A percentile compares a stretch with the other conserved stretches of the same genome.
Evolutionary conservation across 2,888 invertebrate species (phyloP).

Genomic region (Tetanocera ferruginea): DNA sequence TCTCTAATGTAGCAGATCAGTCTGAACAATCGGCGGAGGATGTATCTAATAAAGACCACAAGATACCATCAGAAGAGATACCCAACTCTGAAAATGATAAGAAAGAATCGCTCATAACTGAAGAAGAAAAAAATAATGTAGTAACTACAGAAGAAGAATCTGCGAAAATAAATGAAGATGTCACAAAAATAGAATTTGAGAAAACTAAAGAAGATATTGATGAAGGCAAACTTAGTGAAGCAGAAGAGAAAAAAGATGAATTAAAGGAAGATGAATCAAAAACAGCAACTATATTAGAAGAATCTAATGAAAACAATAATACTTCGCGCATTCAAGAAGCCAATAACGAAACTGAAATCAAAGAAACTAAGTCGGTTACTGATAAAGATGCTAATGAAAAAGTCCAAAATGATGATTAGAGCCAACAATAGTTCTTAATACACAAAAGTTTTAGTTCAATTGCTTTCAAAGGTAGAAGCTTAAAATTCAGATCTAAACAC

Average conservation of each 20-base stretch:
- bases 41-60: background rate
- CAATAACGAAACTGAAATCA: conserved; percentile 28
- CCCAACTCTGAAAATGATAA: background rate
- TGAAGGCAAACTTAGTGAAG: conserved; percentile 36
- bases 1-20: conserved; percentile 13
- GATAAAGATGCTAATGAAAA: conserved; percentile 26
- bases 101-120: conserved; percentile 10
- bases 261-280: conserved; percentile 2
- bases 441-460: background rate
- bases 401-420: background rate
- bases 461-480: background rate
- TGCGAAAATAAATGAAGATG: conserved; percentile 24
- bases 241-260: conserved; percentile 37
- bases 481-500: conserved; percentile 5
- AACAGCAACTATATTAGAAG: background rate
- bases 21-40: background rate
- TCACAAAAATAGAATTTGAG: conserved; percentile 14
- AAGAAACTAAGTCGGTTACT: conserved; percentile 27
- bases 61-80: background rate
- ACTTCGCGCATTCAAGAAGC: background rate
- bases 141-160: conserved; percentile 24
- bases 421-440: background rate
- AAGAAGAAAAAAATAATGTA: conserved; percentile 31
- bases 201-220: conserved; percentile 33
- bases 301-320: conserved; percentile 15